Evolutionary conservation across 2,113 vertebrate species (phyloP), one percentile per base, ranked within the genome.

Genomic region (Strix aluco): DNA sequence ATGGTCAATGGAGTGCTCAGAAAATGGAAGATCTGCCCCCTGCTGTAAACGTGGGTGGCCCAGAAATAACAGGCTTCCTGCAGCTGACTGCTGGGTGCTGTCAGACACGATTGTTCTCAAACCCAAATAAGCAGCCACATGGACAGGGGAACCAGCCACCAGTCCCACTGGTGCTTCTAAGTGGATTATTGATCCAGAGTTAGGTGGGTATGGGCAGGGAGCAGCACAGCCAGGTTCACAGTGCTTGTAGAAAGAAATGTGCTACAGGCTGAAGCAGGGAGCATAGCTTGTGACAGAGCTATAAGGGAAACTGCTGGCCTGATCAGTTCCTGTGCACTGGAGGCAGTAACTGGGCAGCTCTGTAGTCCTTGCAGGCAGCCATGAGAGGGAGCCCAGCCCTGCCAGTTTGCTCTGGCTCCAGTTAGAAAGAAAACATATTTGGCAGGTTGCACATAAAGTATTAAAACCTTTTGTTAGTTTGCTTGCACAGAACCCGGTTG

Each of bases 401-500:
- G 69, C 38, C 61, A 34, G 55, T 30, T 17, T 38, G 55, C 49
- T 29, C 75, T 63, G 19, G 17, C 69, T 93, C 29, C 40, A 20
- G 13, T 13, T 34, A 27, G 36, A 59, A 55, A 70, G 46, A 58
- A 61, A 74, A 51, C 9, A 1, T 15, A 42, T 32, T 52, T 18
- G 44, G n/a, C 36, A 49, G 26, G 22, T 78, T 63, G 47, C 1
- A 21, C 2, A 2, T 17, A 5, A 78, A 61, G 40, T 34, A 36
- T 21, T 77, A 1, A 71, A 77, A 34, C 20, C 9, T 36, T 81
- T 54, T 66, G 27, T 80, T 79, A 66, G 36, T 78, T 59, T 78
- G 15, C 61, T 89, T 2, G 1, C 5, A 34, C 88, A 99, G 98
- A 97, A 99, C 89, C 96, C 98, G 34, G 97, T 99, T 32, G 97